phyloP scores from a whole-genome alignment of 2,888 invertebrate genomes.

The Chloromyia formosa region DNA sequence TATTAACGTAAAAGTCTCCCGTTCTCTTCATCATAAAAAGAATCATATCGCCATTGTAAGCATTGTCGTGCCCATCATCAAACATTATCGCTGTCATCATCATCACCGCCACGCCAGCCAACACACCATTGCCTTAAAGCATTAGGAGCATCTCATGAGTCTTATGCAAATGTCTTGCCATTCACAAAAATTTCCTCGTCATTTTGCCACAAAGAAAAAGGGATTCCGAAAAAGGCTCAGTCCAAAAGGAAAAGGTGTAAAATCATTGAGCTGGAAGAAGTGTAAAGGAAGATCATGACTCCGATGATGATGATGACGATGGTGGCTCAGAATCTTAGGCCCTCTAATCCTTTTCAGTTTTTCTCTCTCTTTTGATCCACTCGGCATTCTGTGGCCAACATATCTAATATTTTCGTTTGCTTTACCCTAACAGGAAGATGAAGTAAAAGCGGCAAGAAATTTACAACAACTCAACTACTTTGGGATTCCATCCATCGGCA shows the following conservation, averaged over 20 bases:
- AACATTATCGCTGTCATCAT: constrained; percentile 20
- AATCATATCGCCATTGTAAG: neutral
- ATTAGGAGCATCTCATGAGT: neutral
- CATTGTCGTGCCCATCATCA: neutral
- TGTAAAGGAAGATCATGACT: neutral
- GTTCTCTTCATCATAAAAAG: neutral
- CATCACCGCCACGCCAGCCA: neutral
- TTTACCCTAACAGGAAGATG: neutral
- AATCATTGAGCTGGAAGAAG: neutral
- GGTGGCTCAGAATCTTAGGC: neutral
- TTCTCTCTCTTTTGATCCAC: neutral
- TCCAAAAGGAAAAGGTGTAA: constrained; percentile 5
- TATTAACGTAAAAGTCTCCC: neutral
- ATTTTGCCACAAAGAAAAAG: too few relatives aligned
- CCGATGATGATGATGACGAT: neutral
- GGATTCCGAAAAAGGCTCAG: neutral
- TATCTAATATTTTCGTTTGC: neutral
- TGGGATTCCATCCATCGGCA: constrained; percentile 2
- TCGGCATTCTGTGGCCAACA: neutral
- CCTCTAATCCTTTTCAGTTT: constrained; percentile 6
- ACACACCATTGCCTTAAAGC: neutral
- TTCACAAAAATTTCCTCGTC: constrained; percentile 8
- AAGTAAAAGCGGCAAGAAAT: constrained; percentile 7
- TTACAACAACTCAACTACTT: constrained; percentile 21
- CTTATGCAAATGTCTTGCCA: constrained; percentile 17